Conservation (phyloP, 2,113 vertebrate species). For the Oreocharis arfaki region DNA sequence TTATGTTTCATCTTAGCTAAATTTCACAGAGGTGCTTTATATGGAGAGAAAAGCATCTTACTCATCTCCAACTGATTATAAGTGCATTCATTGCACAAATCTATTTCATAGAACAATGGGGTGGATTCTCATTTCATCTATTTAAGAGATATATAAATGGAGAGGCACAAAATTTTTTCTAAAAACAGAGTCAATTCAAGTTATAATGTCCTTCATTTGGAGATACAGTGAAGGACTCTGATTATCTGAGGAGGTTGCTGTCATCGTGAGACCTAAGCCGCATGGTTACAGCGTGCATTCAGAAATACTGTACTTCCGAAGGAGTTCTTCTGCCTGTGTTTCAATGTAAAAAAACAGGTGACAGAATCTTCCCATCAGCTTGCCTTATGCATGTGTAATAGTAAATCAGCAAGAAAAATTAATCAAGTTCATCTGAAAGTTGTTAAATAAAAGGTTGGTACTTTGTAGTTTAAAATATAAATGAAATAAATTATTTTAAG, state of each 20-base stretch:
- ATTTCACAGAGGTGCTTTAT: constrained; percentile 37
- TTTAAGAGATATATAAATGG: not conserved
- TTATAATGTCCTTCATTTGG: not conserved
- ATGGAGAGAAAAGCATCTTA: not conserved
- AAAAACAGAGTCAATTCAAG: not conserved
- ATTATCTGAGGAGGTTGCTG: not conserved
- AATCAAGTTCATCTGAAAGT: not conserved
- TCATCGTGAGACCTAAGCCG: not conserved
- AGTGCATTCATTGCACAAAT: not conserved
- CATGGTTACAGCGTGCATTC: not conserved
- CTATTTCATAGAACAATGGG: not conserved
- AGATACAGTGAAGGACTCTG: not conserved
- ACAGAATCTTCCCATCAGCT: not conserved
- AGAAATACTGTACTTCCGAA: not conserved
- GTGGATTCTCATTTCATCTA: not conserved
- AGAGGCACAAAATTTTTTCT: not conserved
- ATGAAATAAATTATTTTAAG: not conserved
- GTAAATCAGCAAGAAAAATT: not conserved
- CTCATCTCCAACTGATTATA: not conserved
- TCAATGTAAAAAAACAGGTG: not conserved
- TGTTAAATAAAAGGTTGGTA: not conserved
- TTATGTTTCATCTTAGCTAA: constrained; percentile 40
- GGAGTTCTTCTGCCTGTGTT: not conserved
- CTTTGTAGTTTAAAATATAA: not conserved
- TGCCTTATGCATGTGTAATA: not conserved